phyloP scores from a whole-genome alignment of 2,797 vertebrate species.

The Bufotes viridis region DNA sequence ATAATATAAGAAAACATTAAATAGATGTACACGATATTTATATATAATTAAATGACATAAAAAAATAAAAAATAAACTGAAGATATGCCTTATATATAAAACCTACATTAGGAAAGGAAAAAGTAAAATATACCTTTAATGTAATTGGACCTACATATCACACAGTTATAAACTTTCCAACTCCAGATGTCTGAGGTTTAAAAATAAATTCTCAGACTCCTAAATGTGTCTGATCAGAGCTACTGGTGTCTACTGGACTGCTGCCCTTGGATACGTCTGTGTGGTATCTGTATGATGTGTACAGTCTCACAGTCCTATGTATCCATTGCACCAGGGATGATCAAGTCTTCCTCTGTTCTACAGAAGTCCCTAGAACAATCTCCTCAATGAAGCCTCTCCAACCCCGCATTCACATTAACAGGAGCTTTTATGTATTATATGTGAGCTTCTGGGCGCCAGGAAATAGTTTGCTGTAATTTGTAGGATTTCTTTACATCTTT shows the following conservation, averaged over 20 bases:
- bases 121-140: background rate
- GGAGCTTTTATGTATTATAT: background rate
- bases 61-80: background rate
- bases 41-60: background rate
- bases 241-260: background rate
- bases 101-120: no score
- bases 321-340: background rate
- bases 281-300: background rate
- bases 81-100: no score
- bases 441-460: background rate
- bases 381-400: background rate
- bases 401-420: background rate
- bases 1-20: no score
- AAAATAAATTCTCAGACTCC: background rate
- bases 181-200: constrained; percentile 3
- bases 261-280: constrained; percentile 2
- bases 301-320: background rate
- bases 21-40: no score
- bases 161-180: background rate
- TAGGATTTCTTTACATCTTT: background rate
- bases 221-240: background rate
- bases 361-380: background rate
- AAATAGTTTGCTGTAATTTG: constrained; percentile 12
- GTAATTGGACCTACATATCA: background rate
- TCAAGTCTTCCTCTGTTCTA: constrained; percentile 20